Evolutionary conservation across 23 tunicate genomes (phyloP).

Genomic region (Pegea sp.): DNA sequence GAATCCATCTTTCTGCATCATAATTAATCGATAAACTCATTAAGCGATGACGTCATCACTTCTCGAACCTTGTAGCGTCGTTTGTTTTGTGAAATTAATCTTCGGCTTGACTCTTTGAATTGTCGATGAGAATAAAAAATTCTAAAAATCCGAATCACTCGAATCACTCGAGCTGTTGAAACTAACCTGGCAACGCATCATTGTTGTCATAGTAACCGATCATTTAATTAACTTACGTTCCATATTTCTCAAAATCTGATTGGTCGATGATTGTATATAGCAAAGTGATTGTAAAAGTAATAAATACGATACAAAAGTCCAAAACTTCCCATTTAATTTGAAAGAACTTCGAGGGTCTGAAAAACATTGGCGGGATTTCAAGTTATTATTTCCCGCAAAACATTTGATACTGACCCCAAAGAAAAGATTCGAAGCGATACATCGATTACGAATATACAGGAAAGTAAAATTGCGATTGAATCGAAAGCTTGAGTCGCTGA

Average conservation of each 20-base stretch:
- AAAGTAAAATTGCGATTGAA: constrained; percentile 28
- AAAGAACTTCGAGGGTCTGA: constrained; percentile 49
- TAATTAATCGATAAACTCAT: too few species aligned
- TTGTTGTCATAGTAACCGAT: not conserved
- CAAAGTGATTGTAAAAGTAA: constrained; percentile 51
- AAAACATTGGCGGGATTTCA: not conserved
- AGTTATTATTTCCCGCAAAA: not conserved
- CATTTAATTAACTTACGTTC: not conserved
- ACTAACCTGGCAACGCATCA: constrained; percentile 20
- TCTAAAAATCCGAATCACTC: constrained; percentile 51
- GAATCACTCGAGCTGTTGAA: constrained; percentile 52
- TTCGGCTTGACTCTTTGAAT: constrained; percentile 44
- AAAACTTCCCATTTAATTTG: constrained; percentile 59
- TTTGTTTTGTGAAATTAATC: constrained; percentile 59
- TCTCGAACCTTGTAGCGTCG: constrained; percentile 44
- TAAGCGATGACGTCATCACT: too few species aligned
- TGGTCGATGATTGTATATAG: constrained; percentile 45
- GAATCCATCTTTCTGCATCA: constrained; percentile 88
- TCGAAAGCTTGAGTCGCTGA: constrained; percentile 24
- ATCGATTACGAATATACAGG: constrained; percentile 49
- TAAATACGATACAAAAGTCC: constrained; percentile 39
- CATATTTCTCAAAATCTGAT: not conserved
- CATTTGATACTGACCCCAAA: constrained; percentile 29
- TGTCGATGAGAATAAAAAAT: constrained; percentile 53
- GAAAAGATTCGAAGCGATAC: constrained; percentile 44